These are phyloP conservation scores for Ascaphus truei DNA, from an alignment of 2,113 vertebrate genomes.

Conservation along the genomic window DNA sequence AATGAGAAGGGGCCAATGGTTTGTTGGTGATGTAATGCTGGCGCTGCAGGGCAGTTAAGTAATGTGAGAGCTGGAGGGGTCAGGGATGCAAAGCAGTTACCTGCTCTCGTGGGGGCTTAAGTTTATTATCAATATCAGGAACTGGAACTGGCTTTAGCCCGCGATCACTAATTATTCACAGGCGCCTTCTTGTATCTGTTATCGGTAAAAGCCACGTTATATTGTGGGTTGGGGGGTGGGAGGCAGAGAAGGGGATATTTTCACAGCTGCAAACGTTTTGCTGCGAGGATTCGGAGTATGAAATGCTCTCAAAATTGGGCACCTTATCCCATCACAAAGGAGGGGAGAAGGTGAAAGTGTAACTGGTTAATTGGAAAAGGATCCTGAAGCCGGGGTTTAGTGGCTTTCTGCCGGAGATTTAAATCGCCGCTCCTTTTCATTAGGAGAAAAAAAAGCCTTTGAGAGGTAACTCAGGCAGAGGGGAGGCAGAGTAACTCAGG, in stretches of 20 bases:
- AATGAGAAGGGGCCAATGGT: slow-evolving; percentile 73
- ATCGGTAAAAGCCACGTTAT: slow-evolving; percentile 72
- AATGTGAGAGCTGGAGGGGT: slow-evolving; percentile 93
- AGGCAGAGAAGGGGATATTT: slow-evolving; percentile 55
- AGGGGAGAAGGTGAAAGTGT: slow-evolving; percentile 36
- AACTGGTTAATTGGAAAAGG: slow-evolving; percentile 45
- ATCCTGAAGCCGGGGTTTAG: slow-evolving; percentile 26
- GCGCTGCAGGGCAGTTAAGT: slow-evolving; percentile 83
- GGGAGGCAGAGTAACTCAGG: neutral
- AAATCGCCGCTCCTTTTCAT: neutral
- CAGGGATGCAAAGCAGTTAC: slow-evolving; percentile 91
- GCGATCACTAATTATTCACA: slow-evolving; percentile 83
- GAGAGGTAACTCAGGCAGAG: too few relatives aligned
- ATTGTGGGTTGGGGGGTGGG: slow-evolving; percentile 42
- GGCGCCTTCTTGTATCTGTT: slow-evolving; percentile 72
- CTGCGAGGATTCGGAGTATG: slow-evolving; percentile 46
- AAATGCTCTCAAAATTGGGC: slow-evolving; percentile 47
- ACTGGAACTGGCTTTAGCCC: slow-evolving; percentile 78
- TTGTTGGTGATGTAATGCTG: slow-evolving; percentile 82
- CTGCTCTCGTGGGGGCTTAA: slow-evolving; percentile 85
- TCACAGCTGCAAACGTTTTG: slow-evolving; percentile 78
- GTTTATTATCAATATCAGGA: slow-evolving; percentile 89
- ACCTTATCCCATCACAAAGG: slow-evolving; percentile 46
- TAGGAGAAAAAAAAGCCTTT: neutral
- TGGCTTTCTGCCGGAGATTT: slow-evolving; percentile 39